A percentile compares a stretch with the other conserved stretches of the same genome.
phyloP scores from a whole-genome alignment of 1,140 invertebrate genomes.

The Vanessa atalanta region DNA sequence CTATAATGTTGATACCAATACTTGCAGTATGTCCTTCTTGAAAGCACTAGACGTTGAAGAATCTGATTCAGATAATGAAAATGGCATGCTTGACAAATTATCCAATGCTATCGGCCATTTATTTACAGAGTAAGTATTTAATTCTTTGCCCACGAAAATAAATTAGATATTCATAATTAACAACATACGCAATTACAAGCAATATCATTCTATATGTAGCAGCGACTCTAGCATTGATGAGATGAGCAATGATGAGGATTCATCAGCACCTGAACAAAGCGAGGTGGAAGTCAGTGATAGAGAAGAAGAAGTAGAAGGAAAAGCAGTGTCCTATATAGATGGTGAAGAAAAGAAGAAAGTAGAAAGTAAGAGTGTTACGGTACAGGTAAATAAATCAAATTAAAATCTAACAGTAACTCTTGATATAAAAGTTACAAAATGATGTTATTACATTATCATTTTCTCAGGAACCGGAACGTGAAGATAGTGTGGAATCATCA shows the following conservation, averaged over 20 bases:
- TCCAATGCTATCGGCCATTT: conserved; percentile 87
- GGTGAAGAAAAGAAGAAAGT: conserved; percentile 60
- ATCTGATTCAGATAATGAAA: conserved; percentile 91
- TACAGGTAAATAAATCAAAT: conserved; percentile 52
- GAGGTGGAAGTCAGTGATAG: conserved; percentile 70
- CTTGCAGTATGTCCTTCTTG: conserved; percentile 69
- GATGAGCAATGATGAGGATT: conserved; percentile 86
- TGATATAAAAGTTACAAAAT: background rate
- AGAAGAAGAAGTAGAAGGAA: conserved; percentile 60
- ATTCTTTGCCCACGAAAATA: background rate
- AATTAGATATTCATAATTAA: background rate
- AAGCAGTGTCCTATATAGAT: conserved; percentile 57
- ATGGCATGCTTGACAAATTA: conserved; percentile 85
- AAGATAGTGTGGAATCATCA: conserved; percentile 75
- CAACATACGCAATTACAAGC: too few species aligned
- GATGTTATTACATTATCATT: background rate
- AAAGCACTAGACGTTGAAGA: conserved; percentile 86
- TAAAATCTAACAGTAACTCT: background rate
- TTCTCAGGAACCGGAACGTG: conserved; percentile 59
- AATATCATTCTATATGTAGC: conserved; percentile 26
- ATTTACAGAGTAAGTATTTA: conserved; percentile 80
- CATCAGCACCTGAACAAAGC: conserved; percentile 83
- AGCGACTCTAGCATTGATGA: conserved; percentile 89
- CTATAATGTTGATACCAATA: conserved; percentile 56
- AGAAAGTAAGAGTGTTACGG: conserved; percentile 60